phyloP scores from a whole-genome alignment of 1,140 invertebrate genomes.

The Harpegnathos saltator region DNA sequence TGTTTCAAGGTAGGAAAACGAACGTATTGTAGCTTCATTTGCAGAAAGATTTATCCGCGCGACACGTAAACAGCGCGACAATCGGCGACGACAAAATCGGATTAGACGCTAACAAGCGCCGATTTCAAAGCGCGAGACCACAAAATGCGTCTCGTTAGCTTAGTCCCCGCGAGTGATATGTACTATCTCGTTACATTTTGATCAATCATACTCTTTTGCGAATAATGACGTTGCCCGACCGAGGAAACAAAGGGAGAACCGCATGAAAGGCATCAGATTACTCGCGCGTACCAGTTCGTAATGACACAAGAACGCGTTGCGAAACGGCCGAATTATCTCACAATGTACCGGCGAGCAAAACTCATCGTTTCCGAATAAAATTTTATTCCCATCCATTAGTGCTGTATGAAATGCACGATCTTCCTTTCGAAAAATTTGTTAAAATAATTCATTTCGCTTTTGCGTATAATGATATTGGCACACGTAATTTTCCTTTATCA shows the following conservation, averaged over 20 bases:
- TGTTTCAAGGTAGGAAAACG: background rate
- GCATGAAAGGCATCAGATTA: slow-evolving; percentile 65
- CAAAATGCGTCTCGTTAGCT: slow-evolving; percentile 43
- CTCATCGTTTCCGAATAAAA: slow-evolving; percentile 66
- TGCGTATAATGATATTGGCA: background rate
- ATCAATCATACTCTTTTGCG: slow-evolving; percentile 66
- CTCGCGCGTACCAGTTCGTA: slow-evolving; percentile 59
- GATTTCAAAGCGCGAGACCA: slow-evolving; percentile 5
- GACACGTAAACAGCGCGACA: too few species aligned
- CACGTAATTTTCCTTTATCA: background rate
- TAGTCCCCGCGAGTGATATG: slow-evolving; percentile 36
- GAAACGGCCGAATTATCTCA: slow-evolving; percentile 64
- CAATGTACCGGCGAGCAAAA: slow-evolving; percentile 43
- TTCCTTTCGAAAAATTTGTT: background rate
- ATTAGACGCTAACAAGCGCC: slow-evolving; percentile 38
- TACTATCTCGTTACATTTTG: slow-evolving; percentile 54
- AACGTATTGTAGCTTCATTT: background rate
- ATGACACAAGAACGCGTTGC: slow-evolving; percentile 46
- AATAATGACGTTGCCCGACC: slow-evolving; percentile 69
- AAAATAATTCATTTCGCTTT: background rate
- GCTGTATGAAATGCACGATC: background rate
- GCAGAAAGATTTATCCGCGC: too few species aligned
- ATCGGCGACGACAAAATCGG: slow-evolving; percentile 33
- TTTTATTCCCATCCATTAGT: slow-evolving; percentile 37
- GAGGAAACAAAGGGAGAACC: slow-evolving; percentile 63